These are phyloP conservation scores for Podarcis lilfordi DNA, from an alignment of 2,797 vertebrate genomes.

Conservation along the genomic window DNA sequence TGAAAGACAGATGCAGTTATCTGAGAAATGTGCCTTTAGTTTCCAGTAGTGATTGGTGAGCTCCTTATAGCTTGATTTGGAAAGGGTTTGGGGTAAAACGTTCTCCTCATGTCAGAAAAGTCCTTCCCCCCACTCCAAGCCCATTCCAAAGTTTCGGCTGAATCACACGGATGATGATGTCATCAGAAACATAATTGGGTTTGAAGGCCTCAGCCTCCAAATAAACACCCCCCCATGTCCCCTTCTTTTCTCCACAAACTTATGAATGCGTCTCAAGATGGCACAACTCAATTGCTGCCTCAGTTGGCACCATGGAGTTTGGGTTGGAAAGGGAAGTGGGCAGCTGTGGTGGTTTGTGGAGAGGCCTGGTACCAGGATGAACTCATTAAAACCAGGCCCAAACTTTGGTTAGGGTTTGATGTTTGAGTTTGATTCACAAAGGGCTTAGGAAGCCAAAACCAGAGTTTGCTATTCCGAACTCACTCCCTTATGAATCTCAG, in stretches of 20 bases:
- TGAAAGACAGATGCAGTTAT: no score
- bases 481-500: neutral
- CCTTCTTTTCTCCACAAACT: neutral
- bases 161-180: neutral
- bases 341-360: neutral
- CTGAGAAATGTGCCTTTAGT: no score
- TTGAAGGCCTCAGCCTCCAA: neutral
- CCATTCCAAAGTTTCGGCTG: neutral
- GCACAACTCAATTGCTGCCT: neutral
- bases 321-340: neutral
- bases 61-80: no score
- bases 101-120: no score
- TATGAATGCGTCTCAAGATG: neutral
- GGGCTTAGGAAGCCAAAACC: neutral
- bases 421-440: neutral
- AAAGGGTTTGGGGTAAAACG: no score
- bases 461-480: neutral
- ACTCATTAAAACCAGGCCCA: neutral
- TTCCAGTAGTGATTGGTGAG: no score
- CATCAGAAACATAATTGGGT: no score
- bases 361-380: neutral
- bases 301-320: neutral
- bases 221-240: neutral
- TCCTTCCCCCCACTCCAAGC: neutral
- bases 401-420: neutral